Evolutionary conservation across 2,888 invertebrate genomes (phyloP).

Genomic region (Perithous albicinctus): DNA sequence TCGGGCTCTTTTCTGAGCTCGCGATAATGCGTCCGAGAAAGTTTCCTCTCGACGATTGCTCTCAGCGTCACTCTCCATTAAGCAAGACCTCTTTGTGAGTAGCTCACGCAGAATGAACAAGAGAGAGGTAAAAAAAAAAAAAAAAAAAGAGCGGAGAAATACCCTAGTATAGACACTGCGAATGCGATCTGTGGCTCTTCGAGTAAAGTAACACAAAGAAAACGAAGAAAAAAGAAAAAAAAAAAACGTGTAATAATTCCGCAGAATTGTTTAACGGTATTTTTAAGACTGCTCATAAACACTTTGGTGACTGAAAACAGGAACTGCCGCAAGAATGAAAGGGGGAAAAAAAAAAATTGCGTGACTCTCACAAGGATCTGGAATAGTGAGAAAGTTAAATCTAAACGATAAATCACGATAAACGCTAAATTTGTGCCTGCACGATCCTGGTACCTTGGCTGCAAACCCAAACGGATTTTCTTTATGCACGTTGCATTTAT

Average conservation of each 20-base stretch:
- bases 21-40: slow-evolving; percentile 50
- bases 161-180: neutral
- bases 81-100: slow-evolving; percentile 51
- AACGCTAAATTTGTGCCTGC: slow-evolving; percentile 53
- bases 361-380: neutral
- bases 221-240: neutral
- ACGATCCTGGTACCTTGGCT: slow-evolving; percentile 54
- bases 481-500: slow-evolving; percentile 32
- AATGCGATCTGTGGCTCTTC: neutral
- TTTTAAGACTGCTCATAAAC: neutral
- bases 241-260: neutral
- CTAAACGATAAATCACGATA: slow-evolving; percentile 28
- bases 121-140: slow-evolving; percentile 9
- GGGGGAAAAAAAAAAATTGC: neutral
- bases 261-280: slow-evolving; percentile 2
- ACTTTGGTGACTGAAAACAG: neutral
- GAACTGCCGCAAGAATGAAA: neutral
- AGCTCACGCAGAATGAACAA: slow-evolving; percentile 28
- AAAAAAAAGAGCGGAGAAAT: too few relatives aligned
- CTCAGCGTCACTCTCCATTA: slow-evolving; percentile 52
- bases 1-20: slow-evolving; percentile 38
- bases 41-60: slow-evolving; percentile 44
- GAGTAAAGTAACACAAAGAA: neutral
- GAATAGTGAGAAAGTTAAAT: slow-evolving; percentile 19
- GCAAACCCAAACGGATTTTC: slow-evolving; percentile 42